Percentiles rank a stretch among this genome's conserved stretches.
These are phyloP conservation scores for Neosilurus mollespiculum DNA, from an alignment of 2,797 vertebrate genomes.

Conservation along the genomic window DNA sequence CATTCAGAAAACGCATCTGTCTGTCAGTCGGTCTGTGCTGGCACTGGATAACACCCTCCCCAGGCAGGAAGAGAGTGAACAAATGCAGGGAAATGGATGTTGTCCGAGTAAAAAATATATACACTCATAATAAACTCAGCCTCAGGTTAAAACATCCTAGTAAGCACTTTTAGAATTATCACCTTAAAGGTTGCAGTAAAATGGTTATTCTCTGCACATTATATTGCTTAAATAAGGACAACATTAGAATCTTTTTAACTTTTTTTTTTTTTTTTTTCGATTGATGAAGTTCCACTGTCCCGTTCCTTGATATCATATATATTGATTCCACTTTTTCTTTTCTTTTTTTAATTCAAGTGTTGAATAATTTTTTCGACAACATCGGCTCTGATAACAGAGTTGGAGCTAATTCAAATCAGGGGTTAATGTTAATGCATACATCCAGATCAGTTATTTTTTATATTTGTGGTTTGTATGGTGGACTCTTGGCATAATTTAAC, in stretches of 20 bases:
- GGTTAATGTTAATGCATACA: neutral
- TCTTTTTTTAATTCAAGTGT: neutral
- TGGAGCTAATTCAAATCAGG: neutral
- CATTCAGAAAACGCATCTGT: conserved; percentile 22
- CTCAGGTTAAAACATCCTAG: conserved; percentile 13
- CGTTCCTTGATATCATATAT: neutral
- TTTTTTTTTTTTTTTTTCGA: neutral
- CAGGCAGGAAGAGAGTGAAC: neutral
- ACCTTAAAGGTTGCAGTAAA: conserved; percentile 11
- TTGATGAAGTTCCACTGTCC: neutral
- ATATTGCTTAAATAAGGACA: neutral
- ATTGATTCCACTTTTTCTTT: too few relatives aligned
- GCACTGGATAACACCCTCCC: neutral
- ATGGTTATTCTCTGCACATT: neutral
- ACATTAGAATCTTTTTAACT: neutral
- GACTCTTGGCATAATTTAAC: neutral
- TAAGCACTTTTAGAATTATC: conserved; percentile 31
- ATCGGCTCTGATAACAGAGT: neutral
- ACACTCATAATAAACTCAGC: conserved; percentile 40
- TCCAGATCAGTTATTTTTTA: neutral
- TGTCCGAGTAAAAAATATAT: neutral
- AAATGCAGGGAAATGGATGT: neutral
- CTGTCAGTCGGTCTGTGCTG: neutral
- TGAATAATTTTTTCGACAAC: neutral
- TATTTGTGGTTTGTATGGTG: neutral